Conservation (phyloP, 2,797 vertebrate species). For the Xiphophorus birchmanni region DNA sequence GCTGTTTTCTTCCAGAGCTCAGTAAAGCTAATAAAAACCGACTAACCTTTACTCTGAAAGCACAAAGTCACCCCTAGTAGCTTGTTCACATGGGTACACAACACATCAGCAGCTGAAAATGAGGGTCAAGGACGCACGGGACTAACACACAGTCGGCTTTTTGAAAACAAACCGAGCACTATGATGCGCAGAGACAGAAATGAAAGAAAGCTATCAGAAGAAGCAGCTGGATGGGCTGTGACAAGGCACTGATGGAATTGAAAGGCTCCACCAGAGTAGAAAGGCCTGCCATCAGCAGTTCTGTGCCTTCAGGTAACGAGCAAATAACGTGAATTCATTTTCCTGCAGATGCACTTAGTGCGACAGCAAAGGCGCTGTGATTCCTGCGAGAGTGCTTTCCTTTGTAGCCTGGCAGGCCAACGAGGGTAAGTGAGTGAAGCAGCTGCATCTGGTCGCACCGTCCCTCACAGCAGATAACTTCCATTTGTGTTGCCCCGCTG, state of each 20-base stretch:
- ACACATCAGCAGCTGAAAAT: constrained; percentile 32
- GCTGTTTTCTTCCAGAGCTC: constrained; percentile 15
- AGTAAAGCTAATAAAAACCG: constrained; percentile 25
- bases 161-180: constrained; percentile 48
- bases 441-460: constrained; percentile 1
- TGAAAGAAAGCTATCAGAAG: constrained; percentile 72
- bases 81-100: constrained; percentile 51
- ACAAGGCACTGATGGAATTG: constrained; percentile 66
- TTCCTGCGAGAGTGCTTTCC: constrained; percentile 58
- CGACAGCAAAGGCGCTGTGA: constrained; percentile 33
- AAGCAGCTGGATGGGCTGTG: constrained; percentile 68
- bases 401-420: constrained; percentile 48
- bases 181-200: constrained; percentile 19
- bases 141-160: constrained; percentile 51
- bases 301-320: constrained; percentile 59
- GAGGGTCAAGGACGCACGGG: constrained; percentile 68
- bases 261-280: constrained; percentile 53
- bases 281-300: constrained; percentile 71
- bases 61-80: constrained; percentile 41
- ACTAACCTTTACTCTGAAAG: constrained; percentile 25
- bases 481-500: constrained; percentile 23
- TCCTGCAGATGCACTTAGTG: constrained; percentile 49
- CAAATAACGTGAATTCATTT: constrained; percentile 61
- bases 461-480: constrained; percentile 41
- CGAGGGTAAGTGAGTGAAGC: constrained; percentile 15